Evolutionary conservation across 2,888 invertebrate genomes (phyloP), one percentile per base, ranked within the genome.

Genomic region (Eutolmus rufibarbis): DNA sequence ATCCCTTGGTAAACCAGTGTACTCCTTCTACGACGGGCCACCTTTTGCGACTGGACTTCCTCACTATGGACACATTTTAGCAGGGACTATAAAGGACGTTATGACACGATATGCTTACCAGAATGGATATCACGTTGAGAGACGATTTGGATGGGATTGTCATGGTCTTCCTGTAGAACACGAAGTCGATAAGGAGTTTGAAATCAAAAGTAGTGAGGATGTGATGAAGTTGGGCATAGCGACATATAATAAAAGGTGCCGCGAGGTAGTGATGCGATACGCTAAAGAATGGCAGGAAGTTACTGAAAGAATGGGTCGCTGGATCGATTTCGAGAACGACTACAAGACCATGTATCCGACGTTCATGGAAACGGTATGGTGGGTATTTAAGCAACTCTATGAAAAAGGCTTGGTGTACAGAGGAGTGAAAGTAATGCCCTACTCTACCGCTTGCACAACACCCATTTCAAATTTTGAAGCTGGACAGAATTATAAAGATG

Each of bases 331-430:
- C 93, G 95, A 97, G 91, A 97, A 98, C 93, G 98, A 99, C 92
- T 99, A 99, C 93, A 98, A 66, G 28, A 98, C 99, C 0, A 93
- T 99, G 89, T 98, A 99, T 91, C 97, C 98, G 0, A 97, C 95
- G 95, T 99, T 96, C 91, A 99, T 99, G 99, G 99, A 99, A 92
- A 96, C 97, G n/a, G 96, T 99, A 89, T 99, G 99, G 99, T 98
- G 98, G 97, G 96, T 98, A 9, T 99, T 99, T 92, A 97, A 97
- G 90, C 96, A 99, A 92, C 93, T 99, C 0, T 98, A 94, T 92
- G 95, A 96, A 90, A 99, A 98, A 92, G 98, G 98, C 5, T 93
- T 99, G 76, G 97, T 99, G 0, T 99, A 99, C 92, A 96, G 96
- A 91, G 98, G 98, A 74, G 97, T 97, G 43, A 98, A 98, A 93